These are phyloP conservation scores for Athripsodes cinereus DNA, from an alignment of 2,888 invertebrate genomes.

Conservation along the genomic window DNA sequence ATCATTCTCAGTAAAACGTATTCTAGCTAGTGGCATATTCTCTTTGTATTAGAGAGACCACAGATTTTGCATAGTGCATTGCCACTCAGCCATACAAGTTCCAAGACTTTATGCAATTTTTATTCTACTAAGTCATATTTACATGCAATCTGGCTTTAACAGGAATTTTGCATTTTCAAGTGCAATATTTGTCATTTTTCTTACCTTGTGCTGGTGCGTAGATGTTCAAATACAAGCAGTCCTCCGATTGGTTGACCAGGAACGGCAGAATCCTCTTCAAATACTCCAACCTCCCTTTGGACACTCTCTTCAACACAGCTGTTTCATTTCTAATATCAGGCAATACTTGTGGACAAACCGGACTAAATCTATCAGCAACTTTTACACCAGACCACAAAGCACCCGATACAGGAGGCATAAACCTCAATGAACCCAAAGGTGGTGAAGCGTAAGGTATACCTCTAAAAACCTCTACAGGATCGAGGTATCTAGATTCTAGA, in stretches of 20 bases:
- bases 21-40: too few species aligned
- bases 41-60: too few species aligned
- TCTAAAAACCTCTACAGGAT: slow-evolving; percentile 87
- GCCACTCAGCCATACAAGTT: too few species aligned
- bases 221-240: slow-evolving; percentile 94
- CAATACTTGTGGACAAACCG: slow-evolving; percentile 88
- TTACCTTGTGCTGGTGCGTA: slow-evolving; percentile 94
- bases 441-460: slow-evolving; percentile 95
- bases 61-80: too few species aligned
- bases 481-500: slow-evolving; percentile 72
- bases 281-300: slow-evolving; percentile 82
- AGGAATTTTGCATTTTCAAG: too few species aligned
- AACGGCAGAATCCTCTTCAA: slow-evolving; percentile 81
- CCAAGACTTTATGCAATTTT: too few species aligned
- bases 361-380: slow-evolving; percentile 79
- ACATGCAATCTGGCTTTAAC: too few species aligned
- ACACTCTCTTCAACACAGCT: slow-evolving; percentile 76
- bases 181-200: slow-evolving; percentile 30
- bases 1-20: too few species aligned
- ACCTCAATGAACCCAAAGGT: slow-evolving; percentile 80
- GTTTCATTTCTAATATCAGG: slow-evolving; percentile 83
- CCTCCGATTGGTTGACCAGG: slow-evolving; percentile 89
- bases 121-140: too few species aligned
- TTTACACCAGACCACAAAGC: slow-evolving; percentile 88
- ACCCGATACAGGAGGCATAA: slow-evolving; percentile 94